Evolutionary conservation across 2,113 vertebrate species (phyloP).

Genomic region (Hippopotamus amphibius): DNA sequence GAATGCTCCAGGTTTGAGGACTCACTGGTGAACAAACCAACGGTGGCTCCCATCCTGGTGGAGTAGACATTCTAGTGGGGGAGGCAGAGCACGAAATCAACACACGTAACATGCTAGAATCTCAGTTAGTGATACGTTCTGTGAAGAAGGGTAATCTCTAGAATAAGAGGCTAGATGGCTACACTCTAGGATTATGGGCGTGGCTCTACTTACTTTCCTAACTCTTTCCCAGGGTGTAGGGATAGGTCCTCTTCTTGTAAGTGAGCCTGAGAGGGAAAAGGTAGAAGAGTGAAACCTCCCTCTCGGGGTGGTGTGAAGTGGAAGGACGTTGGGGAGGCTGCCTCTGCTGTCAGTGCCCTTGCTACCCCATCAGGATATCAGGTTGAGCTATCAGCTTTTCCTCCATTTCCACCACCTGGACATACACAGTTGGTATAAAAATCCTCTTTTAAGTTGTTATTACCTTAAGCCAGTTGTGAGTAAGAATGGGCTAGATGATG

Average conservation of each 20-base stretch:
- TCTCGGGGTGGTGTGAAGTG: background rate
- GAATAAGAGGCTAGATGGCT: background rate
- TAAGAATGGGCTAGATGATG: background rate
- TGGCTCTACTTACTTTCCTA: background rate
- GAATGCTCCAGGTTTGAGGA: background rate
- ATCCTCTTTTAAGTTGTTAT: background rate
- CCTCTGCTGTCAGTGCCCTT: background rate
- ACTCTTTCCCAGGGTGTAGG: background rate
- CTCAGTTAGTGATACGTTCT: background rate
- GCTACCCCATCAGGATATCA: background rate
- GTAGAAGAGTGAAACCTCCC: background rate
- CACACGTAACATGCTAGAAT: background rate
- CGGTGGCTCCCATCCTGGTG: no score
- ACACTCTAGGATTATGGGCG: background rate
- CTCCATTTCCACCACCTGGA: background rate
- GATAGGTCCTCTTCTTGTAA: background rate
- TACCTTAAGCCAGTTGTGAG: background rate
- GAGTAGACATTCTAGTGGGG: background rate
- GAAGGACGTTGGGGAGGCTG: background rate
- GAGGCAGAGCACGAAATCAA: background rate
- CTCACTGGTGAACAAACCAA: background rate
- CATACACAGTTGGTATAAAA: background rate
- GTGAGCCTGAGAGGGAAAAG: background rate
- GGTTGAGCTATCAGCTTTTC: background rate
- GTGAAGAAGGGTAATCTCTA: background rate